Conservation (phyloP, 2,113 vertebrate species). For the Calidris pugnax region DNA sequence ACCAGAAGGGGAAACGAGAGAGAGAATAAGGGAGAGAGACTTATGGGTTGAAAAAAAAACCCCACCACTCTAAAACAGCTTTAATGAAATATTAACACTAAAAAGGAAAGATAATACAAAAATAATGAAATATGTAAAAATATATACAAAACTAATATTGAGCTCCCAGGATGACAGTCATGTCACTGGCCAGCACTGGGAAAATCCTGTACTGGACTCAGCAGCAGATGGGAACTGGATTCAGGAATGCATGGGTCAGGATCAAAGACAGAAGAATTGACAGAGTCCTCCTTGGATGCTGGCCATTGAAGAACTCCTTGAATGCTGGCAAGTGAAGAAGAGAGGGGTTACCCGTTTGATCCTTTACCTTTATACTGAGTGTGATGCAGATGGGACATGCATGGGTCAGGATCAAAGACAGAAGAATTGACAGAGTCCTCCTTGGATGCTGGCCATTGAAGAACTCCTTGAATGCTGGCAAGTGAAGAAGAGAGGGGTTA, state of each 20-base stretch:
- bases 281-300: background rate
- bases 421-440: background rate
- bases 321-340: background rate
- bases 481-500: background rate
- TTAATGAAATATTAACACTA: background rate
- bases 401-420: background rate
- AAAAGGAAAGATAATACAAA: background rate
- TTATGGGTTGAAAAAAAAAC: background rate
- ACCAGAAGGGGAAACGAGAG: background rate
- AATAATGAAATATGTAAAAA: background rate
- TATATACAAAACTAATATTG: background rate
- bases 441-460: background rate
- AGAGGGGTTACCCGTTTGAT: too few species aligned
- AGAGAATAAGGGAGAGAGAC: background rate
- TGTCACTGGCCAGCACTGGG: background rate
- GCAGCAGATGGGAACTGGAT: background rate
- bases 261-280: background rate
- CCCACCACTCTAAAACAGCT: background rate
- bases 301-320: background rate
- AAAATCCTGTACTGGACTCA: background rate
- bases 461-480: background rate
- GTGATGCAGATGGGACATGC: too few species aligned
- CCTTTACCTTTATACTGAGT: too few species aligned
- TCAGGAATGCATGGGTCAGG: background rate
- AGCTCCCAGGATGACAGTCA: background rate